A percentile compares a stretch with the other conserved stretches of the same genome.
phyloP scores from a whole-genome alignment of 2,888 invertebrate species.

The Scaptodrosophila latifasciaeformis region DNA sequence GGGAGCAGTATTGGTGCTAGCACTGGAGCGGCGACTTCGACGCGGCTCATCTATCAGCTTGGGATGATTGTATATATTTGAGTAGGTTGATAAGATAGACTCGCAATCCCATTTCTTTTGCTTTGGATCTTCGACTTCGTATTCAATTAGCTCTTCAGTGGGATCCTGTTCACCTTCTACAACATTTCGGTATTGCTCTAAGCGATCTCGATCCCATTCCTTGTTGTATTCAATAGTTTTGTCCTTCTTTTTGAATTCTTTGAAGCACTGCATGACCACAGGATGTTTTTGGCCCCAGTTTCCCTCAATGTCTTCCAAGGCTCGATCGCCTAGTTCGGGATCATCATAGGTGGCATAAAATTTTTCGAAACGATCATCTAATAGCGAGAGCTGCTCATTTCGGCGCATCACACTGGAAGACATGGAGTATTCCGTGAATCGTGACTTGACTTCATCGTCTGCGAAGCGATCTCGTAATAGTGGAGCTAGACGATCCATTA shows the following conservation, averaged over 20 bases:
- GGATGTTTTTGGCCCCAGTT: conserved; percentile 77
- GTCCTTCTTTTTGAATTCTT: conserved; percentile 83
- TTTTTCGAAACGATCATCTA: conserved; percentile 93
- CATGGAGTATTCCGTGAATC: conserved; percentile 95
- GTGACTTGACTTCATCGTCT: conserved; percentile 86
- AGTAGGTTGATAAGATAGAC: conserved; percentile 91
- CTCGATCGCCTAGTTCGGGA: conserved; percentile 90
- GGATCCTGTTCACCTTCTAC: conserved; percentile 75
- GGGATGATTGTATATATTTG: conserved; percentile 94
- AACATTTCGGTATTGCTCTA: conserved; percentile 64
- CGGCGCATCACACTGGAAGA: conserved; percentile 91
- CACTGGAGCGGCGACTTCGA: conserved; percentile 69
- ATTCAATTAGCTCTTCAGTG: conserved; percentile 79
- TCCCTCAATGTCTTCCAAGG: conserved; percentile 91
- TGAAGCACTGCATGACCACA: conserved; percentile 82
- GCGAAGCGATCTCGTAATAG: conserved; percentile 74
- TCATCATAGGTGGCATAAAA: conserved; percentile 91
- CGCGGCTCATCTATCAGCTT: conserved; percentile 86
- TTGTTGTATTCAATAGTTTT: conserved; percentile 78
- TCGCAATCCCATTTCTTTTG: conserved; percentile 92
- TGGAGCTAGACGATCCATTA: conserved; percentile 73
- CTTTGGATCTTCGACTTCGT: conserved; percentile 79
- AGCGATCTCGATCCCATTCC: conserved; percentile 76
- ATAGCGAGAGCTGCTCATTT: conserved; percentile 86
- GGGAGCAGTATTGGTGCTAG: conserved; percentile 33